phyloP scores from a whole-genome alignment of 2,113 vertebrate genomes.

The Chloebia gouldiae region DNA sequence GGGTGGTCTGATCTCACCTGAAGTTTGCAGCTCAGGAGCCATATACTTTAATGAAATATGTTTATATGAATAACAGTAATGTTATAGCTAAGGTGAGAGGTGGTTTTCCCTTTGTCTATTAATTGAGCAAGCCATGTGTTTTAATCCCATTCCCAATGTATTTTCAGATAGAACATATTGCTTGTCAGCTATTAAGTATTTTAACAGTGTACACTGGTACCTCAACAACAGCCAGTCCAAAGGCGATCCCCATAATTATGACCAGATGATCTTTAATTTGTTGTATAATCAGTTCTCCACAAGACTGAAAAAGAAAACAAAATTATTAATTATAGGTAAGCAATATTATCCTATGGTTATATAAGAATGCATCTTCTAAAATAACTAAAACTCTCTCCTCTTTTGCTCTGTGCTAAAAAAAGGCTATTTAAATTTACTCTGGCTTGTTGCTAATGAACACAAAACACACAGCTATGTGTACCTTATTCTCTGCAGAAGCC shows the following conservation, averaged over 20 bases:
- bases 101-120: not conserved
- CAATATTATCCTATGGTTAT: not conserved
- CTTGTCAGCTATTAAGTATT: not conserved
- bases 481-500: not conserved
- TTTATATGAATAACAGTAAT: not conserved
- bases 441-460: not conserved
- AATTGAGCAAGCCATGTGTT: constrained; percentile 14
- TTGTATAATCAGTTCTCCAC: not conserved
- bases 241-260: constrained; percentile 68
- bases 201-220: constrained; percentile 49
- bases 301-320: constrained; percentile 62
- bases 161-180: not conserved
- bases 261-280: not conserved
- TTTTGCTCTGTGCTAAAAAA: not conserved
- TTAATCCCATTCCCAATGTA: not conserved
- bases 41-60: not conserved
- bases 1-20: not conserved
- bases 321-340: not conserved
- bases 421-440: not conserved
- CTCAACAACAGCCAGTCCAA: constrained; percentile 77
- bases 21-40: not conserved
- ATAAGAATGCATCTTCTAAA: not conserved
- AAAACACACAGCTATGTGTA: not conserved
- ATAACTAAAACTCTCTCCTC: not conserved
- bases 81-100: not conserved